Percentiles rank a stretch among this genome's conserved stretches.
These are phyloP conservation scores for Pelochelys cantorii DNA, from an alignment of 2,797 vertebrate genomes.

Conservation along the genomic window DNA sequence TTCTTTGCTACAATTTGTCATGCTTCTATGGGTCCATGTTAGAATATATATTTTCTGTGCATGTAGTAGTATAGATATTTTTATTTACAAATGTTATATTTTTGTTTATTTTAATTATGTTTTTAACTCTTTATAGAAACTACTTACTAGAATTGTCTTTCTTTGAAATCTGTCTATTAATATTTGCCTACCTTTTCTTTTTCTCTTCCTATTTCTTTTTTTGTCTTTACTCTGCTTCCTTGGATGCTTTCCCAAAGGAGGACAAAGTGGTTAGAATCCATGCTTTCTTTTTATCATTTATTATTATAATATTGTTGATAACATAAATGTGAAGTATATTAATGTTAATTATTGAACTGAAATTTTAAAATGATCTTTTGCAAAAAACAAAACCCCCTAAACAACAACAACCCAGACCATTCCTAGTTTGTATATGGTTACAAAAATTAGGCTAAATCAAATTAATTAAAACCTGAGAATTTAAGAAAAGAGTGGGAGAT, in stretches of 20 bases:
- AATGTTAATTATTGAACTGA: conserved; percentile 33
- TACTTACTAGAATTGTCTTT: conserved; percentile 66
- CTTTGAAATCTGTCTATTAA: conserved; percentile 73
- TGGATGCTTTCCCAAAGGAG: conserved; percentile 99
- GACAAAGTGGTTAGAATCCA: conserved; percentile 99
- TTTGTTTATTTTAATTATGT: conserved; percentile 32
- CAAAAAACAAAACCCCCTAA: neutral
- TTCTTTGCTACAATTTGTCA: conserved; percentile 17
- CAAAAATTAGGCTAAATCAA: conserved; percentile 30
- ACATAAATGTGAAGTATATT: conserved; percentile 56
- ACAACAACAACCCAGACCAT: neutral
- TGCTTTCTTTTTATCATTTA: conserved; percentile 82
- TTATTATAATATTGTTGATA: conserved; percentile 75
- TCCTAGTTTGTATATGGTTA: neutral
- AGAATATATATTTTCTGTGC: neutral
- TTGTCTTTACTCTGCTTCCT: conserved; percentile 90
- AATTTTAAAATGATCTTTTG: conserved; percentile 36
- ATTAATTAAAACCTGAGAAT: conserved; percentile 2
- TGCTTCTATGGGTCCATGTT: conserved; percentile 13
- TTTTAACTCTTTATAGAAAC: conserved; percentile 61
- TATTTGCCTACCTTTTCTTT: conserved; percentile 78
- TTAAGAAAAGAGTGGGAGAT: neutral
- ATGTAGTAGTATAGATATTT: conserved; percentile 10
- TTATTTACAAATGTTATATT: conserved; percentile 48
- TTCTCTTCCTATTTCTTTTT: conserved; percentile 80